These are phyloP conservation scores for Tachycineta bicolor DNA, from an alignment of 2,113 vertebrate genomes.

Conservation along the genomic window DNA sequence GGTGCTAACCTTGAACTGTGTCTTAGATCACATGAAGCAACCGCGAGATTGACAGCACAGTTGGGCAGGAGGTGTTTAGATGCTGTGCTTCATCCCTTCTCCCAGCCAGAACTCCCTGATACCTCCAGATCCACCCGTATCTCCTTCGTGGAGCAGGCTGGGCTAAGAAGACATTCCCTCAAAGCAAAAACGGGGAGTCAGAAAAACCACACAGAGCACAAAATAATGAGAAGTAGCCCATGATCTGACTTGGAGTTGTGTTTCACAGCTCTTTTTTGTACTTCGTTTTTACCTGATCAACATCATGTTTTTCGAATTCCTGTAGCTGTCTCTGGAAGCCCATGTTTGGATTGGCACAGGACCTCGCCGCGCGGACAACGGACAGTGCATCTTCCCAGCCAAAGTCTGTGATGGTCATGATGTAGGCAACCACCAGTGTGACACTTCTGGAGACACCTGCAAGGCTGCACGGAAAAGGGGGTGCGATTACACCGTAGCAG, in stretches of 20 bases:
- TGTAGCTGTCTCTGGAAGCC: slow-evolving; percentile 94
- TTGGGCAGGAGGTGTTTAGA: background rate
- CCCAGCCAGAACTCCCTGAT: background rate
- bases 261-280: background rate
- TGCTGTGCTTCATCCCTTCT: background rate
- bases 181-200: background rate
- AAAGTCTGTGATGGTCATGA: slow-evolving; percentile 92
- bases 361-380: slow-evolving; percentile 83
- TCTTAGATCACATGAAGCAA: background rate
- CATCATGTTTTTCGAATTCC: slow-evolving; percentile 86
- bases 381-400: slow-evolving; percentile 92
- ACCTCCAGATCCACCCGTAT: background rate
- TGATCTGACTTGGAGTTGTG: background rate
- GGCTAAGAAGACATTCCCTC: background rate
- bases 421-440: slow-evolving; percentile 92
- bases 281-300: slow-evolving; percentile 79
- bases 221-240: background rate
- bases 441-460: slow-evolving; percentile 95
- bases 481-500: background rate
- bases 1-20: background rate
- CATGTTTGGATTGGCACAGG: slow-evolving; percentile 90
- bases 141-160: background rate
- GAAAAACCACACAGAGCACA: background rate
- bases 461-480: slow-evolving; percentile 75
- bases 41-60: background rate